phyloP scores from a whole-genome alignment of 2,888 invertebrate species.

The Stenchaetothrips biformis region DNA sequence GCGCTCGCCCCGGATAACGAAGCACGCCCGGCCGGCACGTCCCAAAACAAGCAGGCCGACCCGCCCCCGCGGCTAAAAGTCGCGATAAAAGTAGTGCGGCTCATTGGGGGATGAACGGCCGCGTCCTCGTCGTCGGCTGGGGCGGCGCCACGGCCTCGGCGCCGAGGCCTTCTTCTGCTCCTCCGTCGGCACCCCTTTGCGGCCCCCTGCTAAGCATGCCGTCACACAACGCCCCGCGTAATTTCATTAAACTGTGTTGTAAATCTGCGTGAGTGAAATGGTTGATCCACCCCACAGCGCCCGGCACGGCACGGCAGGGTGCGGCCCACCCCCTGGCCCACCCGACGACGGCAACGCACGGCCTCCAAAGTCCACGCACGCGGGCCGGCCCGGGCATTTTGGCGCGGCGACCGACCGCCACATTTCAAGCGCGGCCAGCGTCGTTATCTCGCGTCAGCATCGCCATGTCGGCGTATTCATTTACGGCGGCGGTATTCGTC shows the following conservation, averaged over 20 bases:
- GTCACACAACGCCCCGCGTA: slow-evolving; percentile 15
- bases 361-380: neutral
- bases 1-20: neutral
- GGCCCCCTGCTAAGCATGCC: neutral
- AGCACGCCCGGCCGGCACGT: neutral
- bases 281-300: neutral
- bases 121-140: neutral
- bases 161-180: neutral
- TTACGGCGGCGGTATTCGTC: too few species aligned
- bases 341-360: neutral
- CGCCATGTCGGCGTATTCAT: too few species aligned
- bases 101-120: neutral
- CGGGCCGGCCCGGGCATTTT: neutral
- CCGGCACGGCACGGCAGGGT: neutral
- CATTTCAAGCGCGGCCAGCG: neutral
- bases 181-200: neutral
- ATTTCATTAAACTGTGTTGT: slow-evolving; percentile 19
- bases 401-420: neutral
- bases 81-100: too few species aligned
- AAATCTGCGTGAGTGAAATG: slow-evolving; percentile 24
- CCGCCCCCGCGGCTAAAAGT: neutral
- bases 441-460: neutral
- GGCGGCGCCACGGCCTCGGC: neutral
- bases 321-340: neutral
- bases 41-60: neutral